Conservation (phyloP, 2,888 invertebrate species). For the Eristalis intricaria region DNA sequence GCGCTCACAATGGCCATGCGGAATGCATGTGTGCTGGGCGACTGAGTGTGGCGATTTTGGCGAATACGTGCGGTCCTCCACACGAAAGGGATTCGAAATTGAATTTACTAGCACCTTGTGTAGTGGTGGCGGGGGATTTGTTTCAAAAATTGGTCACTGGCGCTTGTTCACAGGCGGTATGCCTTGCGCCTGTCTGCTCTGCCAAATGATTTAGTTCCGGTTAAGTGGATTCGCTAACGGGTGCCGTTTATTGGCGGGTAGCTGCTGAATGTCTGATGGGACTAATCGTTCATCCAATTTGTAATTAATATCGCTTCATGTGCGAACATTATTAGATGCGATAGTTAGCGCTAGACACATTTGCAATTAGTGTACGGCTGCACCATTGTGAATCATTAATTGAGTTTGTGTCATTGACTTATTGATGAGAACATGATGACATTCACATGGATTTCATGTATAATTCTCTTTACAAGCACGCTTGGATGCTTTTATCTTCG, state of each 20-base stretch:
- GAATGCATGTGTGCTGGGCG: neutral
- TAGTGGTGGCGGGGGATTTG: constrained; percentile 2
- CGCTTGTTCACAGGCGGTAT: constrained; percentile 25
- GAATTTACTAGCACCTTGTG: constrained; percentile 37
- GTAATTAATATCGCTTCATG: constrained; percentile 1
- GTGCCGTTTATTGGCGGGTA: neutral
- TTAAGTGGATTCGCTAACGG: constrained; percentile 15
- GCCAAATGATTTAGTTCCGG: constrained; percentile 4
- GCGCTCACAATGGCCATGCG: constrained; percentile 12
- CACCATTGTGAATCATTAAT: neutral
- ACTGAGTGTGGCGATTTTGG: neutral
- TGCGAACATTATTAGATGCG: neutral
- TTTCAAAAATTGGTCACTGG: constrained; percentile 24
- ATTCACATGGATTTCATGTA: too few species aligned
- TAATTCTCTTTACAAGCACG: too few species aligned
- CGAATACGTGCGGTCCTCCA: neutral
- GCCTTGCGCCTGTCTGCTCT: neutral
- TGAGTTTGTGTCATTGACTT: neutral
- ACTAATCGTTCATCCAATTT: neutral
- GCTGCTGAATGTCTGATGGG: neutral
- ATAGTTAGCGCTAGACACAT: neutral
- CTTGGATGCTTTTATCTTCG: too few species aligned
- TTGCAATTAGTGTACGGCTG: neutral
- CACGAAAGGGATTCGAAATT: constrained; percentile 49
- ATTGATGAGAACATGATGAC: neutral